Percentiles rank a stretch among this genome's conserved stretches.
Conservation (phyloP, 2,113 vertebrate species). For the Pavo muticus region DNA sequence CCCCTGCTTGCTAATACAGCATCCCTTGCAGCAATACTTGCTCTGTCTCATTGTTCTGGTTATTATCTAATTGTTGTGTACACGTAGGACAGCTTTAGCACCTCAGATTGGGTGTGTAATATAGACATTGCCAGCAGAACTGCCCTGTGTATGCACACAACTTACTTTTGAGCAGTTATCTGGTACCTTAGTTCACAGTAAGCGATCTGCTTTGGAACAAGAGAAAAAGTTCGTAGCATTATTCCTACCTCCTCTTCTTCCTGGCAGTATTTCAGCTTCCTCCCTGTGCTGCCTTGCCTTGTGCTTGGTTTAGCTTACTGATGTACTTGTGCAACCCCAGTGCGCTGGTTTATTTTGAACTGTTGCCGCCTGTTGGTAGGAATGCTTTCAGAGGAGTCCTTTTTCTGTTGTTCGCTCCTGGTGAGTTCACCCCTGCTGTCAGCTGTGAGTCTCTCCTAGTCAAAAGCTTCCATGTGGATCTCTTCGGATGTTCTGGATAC, state of each 20-base stretch:
- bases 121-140: background rate
- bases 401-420: fast-evolving
- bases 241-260: background rate
- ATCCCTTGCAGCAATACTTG: background rate
- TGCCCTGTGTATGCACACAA: background rate
- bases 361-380: background rate
- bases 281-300: background rate
- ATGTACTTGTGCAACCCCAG: background rate
- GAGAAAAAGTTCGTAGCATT: background rate
- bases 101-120: background rate
- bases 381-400: background rate
- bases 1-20: background rate
- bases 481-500: background rate
- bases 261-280: background rate
- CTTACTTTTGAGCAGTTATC: background rate
- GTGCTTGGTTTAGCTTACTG: background rate
- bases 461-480: background rate
- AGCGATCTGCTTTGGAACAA: background rate
- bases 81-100: background rate
- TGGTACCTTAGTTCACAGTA: background rate
- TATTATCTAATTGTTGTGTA: background rate
- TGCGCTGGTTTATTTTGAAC: background rate
- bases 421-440: background rate
- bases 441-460: background rate
- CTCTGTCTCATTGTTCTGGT: background rate